Percentiles rank a stretch among this genome's conserved stretches.
Conservation (phyloP, 2,113 vertebrate genomes). For the Muntiacus reevesi region DNA sequence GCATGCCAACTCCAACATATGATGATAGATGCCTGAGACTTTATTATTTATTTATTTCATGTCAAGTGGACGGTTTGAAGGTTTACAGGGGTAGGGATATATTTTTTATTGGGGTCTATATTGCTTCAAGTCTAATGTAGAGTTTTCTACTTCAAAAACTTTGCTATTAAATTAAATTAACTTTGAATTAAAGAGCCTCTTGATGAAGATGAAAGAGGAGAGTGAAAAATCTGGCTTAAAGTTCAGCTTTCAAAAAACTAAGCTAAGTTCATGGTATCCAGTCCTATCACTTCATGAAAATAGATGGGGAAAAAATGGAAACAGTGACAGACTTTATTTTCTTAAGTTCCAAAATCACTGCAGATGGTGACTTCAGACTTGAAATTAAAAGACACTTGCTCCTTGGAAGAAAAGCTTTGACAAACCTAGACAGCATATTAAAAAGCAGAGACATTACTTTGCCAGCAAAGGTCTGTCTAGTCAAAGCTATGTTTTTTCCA, state of each 20-base stretch:
- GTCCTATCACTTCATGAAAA: not conserved
- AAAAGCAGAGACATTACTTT: not conserved
- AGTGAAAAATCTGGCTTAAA: not conserved
- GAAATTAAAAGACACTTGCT: not conserved
- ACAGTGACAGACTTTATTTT: not conserved
- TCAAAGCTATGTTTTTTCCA: not conserved
- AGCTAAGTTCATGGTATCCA: not conserved
- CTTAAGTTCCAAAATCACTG: not conserved
- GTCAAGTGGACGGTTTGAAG: not conserved
- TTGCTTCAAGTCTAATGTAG: not conserved
- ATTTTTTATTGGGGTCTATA: not conserved
- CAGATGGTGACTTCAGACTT: not conserved
- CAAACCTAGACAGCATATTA: not conserved
- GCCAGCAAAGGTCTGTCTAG: not conserved
- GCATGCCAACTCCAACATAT: not conserved
- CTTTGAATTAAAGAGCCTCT: not conserved
- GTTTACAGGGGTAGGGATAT: not conserved
- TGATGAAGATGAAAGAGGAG: not conserved
- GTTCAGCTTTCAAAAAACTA: not conserved
- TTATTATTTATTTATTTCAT: not conserved
- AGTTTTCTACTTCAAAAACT: not conserved
- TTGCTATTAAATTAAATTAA: not conserved
- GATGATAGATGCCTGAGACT: not conserved
- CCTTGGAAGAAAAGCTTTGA: not conserved
- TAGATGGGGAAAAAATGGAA: not conserved